Evolutionary conservation across 2,888 invertebrate genomes (phyloP).

Genomic region (Melinaea marsaeus): DNA sequence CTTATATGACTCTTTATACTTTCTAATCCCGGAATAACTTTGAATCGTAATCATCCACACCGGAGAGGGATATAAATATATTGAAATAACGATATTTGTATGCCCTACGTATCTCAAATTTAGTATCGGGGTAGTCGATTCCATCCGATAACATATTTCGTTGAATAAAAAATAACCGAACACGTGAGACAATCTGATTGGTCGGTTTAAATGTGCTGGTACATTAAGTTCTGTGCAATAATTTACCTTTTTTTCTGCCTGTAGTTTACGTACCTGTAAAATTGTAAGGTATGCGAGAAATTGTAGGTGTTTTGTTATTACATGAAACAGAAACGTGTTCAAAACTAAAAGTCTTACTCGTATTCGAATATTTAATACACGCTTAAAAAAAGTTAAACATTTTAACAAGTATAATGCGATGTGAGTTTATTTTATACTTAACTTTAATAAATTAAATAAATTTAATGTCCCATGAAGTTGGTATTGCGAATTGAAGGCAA

Average conservation of each 20-base stretch:
- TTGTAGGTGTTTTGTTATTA: conserved; percentile 5
- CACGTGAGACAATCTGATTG: conserved; percentile 6
- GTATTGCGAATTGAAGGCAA: no score
- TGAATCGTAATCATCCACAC: conserved; percentile 35
- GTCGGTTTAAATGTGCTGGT: not conserved
- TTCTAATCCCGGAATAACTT: conserved; percentile 37
- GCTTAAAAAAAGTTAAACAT: no score
- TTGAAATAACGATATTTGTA: conserved; percentile 31
- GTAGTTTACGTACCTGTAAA: conserved; percentile 6
- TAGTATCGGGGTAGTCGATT: conserved; percentile 24
- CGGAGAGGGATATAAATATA: conserved; percentile 28
- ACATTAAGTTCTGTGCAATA: conserved; percentile 7
- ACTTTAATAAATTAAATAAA: no score
- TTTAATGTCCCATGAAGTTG: no score
- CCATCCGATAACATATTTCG: conserved; percentile 15
- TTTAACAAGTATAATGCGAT: no score
- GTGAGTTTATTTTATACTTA: no score
- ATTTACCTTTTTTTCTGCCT: not conserved
- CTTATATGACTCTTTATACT: conserved; percentile 40
- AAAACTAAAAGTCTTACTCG: no score
- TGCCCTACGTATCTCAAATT: conserved; percentile 20
- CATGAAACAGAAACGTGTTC: not conserved
- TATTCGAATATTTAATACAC: no score
- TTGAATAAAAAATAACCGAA: not conserved
- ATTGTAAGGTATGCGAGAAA: conserved; percentile 8